Percentiles rank a stretch among this genome's conserved stretches.
Conservation (phyloP, 2,888 invertebrate species). For the Plagodis dolabraria region DNA sequence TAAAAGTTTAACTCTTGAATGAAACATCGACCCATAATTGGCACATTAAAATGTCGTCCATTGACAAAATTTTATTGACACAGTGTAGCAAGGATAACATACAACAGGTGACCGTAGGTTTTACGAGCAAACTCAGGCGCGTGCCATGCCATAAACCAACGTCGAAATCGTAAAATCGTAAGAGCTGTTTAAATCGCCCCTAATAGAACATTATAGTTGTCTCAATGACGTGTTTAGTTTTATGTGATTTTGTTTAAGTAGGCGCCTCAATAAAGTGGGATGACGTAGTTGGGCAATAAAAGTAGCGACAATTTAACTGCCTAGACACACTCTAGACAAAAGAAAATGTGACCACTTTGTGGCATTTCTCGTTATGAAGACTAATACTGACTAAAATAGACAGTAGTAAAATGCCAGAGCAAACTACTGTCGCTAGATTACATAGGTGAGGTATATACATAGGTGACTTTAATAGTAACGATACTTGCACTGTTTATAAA, state of each 20-base stretch:
- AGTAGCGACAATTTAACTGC: slow-evolving; percentile 46
- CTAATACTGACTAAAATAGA: too few relatives aligned
- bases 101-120: slow-evolving; percentile 81
- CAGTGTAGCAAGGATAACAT: slow-evolving; percentile 63
- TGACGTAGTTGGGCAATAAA: slow-evolving; percentile 52
- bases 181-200: slow-evolving; percentile 71
- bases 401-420: too few relatives aligned
- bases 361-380: slow-evolving; percentile 4
- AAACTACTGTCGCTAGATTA: too few relatives aligned
- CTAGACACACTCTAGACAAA: slow-evolving; percentile 50
- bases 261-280: slow-evolving; percentile 58
- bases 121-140: slow-evolving; percentile 71
- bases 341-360: slow-evolving; percentile 28
- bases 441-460: too few relatives aligned
- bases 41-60: slow-evolving; percentile 72
- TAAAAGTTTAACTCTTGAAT: slow-evolving; percentile 64
- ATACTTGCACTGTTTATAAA: too few relatives aligned
- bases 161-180: slow-evolving; percentile 73
- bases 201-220: slow-evolving; percentile 73
- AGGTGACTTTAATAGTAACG: too few relatives aligned
- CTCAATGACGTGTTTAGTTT: slow-evolving; percentile 72
- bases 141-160: slow-evolving; percentile 67
- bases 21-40: slow-evolving; percentile 71
- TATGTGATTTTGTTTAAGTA: slow-evolving; percentile 66
- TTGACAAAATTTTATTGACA: slow-evolving; percentile 76